Conservation (phyloP, 2,797 vertebrate species). For the Acropternis orthonyx region DNA sequence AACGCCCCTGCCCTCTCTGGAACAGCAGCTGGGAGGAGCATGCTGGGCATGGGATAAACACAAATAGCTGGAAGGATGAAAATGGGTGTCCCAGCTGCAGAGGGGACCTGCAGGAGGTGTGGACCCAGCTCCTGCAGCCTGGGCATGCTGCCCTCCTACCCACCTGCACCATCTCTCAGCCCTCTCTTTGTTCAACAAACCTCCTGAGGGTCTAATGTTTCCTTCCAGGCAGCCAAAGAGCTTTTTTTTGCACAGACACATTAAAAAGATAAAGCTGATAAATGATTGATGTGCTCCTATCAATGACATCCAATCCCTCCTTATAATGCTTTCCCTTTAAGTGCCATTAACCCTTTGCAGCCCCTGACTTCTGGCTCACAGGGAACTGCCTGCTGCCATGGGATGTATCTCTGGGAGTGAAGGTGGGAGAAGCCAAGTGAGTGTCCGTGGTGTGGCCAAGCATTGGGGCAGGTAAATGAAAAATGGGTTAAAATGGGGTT, state of each 20-base stretch:
- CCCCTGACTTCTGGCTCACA: not conserved
- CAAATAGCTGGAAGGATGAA: not conserved
- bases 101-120: not conserved
- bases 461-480: not conserved
- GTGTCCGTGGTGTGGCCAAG: accelerated
- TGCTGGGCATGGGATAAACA: accelerated
- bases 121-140: accelerated
- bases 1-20: not conserved
- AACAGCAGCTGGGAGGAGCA: not conserved
- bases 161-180: not conserved
- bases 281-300: not conserved
- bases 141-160: not conserved
- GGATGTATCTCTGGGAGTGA: accelerated
- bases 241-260: not conserved
- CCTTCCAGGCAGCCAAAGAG: not conserved
- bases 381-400: not conserved
- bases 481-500: not conserved
- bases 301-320: not conserved
- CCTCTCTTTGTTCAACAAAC: not conserved
- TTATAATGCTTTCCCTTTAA: not conserved
- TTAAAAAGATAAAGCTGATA: not conserved
- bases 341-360: not conserved
- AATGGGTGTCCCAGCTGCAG: not conserved
- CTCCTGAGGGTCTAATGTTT: not conserved
- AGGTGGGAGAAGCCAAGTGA: not conserved